phyloP scores from a whole-genome alignment of 2,797 vertebrate genomes.

The Lithobates sylvaticus region DNA sequence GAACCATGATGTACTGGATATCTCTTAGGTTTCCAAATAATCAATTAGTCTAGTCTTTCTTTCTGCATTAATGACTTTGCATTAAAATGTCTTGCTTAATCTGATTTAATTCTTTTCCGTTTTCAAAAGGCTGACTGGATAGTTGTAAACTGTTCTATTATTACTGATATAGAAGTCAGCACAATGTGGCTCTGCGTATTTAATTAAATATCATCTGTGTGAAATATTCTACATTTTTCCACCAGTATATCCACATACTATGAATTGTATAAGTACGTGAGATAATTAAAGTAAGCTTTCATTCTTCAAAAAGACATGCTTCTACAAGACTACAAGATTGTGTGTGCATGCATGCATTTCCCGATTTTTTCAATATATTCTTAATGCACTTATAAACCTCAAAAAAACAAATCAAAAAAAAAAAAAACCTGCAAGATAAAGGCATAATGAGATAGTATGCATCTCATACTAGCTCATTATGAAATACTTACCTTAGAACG shows the following conservation, averaged over 20 bases:
- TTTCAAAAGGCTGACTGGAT: slow-evolving; percentile 26
- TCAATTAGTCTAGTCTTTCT: slow-evolving; percentile 11
- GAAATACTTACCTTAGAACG: no score
- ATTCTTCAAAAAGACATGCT: background rate
- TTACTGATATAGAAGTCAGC: slow-evolving; percentile 4
- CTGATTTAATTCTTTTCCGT: slow-evolving; percentile 26
- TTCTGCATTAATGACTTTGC: slow-evolving; percentile 13
- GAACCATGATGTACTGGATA: background rate
- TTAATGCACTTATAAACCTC: background rate
- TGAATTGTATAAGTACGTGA: background rate
- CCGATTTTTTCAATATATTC: background rate
- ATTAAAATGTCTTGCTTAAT: slow-evolving; percentile 41
- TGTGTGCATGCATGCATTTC: background rate
- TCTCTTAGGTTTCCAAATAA: slow-evolving; percentile 18
- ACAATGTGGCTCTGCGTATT: background rate
- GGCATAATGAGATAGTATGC: no score
- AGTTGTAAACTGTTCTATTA: slow-evolving; percentile 19
- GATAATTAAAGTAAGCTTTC: background rate
- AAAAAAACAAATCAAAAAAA: no score
- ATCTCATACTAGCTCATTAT: no score
- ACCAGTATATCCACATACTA: background rate
- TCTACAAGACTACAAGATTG: background rate
- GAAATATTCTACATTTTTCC: background rate
- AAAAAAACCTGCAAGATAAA: no score
- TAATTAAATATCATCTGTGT: slow-evolving; percentile 25